Base-by-base conservation (phyloP, 64 coral and sea anemone species). In the Montipora cactus region DNA sequence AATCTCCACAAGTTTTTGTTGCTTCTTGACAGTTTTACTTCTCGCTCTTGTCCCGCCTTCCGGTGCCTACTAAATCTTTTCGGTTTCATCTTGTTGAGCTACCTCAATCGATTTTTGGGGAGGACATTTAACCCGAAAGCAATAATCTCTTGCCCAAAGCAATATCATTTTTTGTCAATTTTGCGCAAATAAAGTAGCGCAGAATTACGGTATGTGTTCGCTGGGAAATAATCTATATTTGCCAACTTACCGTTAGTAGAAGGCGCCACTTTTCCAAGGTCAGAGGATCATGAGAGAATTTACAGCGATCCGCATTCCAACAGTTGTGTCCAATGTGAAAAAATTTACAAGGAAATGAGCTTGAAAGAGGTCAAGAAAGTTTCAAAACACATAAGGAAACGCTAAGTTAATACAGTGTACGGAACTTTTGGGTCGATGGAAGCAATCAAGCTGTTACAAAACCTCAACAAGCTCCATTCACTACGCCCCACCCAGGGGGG, bases 301-400 rank as follows among this genome's bases (percentile, higher is more conserved):
- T 99, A 59, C 98, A 99, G 22, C 53, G 52, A 18, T 94, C 84
- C 15, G 67, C 92, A 21, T 80, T n/a, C 20, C 67, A 50, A 14
- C 67, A 90, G 23, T 46, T 22, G 49, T 21, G 51, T n/a, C 25
- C 48, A 10, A 66, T 78, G 72, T 99, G 98, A 75, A 94, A 96
- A 82, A 88, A 96, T 70, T 93, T 99, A 3, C 98, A 99, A 5
- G 98, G 98, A 81, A 94, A 99, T 46, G 95, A 80, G 74, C 74
- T 78, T 99, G 67, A 70, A 73, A 80, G 37, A 69, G 12, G 95
- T 94, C 44, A 96, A 99, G 59, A 80, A 88, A 87, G 1, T 11
- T 72, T 15, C n/a, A 1, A 46, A 59, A 67, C 14, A 18, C 14
- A 53, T 9, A 7, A 62, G 11, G 10, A 7, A 5, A 55, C 9